Evolutionary conservation across 30 jellyfish, hydroid and myxozoan species (phyloP).

Genomic region (Cassiopea xamachana): DNA sequence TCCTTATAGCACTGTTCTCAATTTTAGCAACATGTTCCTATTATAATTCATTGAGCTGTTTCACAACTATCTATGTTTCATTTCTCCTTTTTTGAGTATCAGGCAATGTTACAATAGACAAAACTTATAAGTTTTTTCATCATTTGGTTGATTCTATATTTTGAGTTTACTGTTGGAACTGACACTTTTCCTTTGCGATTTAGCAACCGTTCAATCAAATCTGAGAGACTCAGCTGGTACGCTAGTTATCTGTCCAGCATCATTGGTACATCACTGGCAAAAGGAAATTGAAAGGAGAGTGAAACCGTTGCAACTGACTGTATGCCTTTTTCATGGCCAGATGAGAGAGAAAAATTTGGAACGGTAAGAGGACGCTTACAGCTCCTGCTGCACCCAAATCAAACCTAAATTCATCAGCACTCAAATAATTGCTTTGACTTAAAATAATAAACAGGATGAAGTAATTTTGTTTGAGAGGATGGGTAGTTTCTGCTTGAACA

Average conservation of each 20-base stretch:
- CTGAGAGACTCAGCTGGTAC: conserved; percentile 66
- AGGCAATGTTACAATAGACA: neutral
- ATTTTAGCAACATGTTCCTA: no score
- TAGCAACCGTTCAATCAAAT: conserved; percentile 28
- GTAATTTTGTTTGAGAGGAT: no score
- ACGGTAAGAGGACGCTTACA: conserved; percentile 32
- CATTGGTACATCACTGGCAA: conserved; percentile 98
- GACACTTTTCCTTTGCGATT: neutral
- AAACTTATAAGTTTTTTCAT: no score
- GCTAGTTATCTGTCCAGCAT: conserved; percentile 92
- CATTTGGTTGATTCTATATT: neutral
- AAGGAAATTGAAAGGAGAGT: conserved; percentile 92
- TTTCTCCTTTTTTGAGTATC: neutral
- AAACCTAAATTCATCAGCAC: neutral
- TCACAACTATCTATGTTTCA: neutral
- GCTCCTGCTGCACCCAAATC: neutral
- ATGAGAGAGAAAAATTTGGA: conserved; percentile 73
- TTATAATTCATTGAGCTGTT: no score
- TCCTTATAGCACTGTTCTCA: no score
- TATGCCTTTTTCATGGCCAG: conserved; percentile 91
- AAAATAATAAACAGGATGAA: no score
- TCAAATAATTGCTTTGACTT: no score
- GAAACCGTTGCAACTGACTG: conserved; percentile 72
- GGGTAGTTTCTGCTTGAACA: no score
- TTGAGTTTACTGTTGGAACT: neutral